Evolutionary conservation across 2,113 vertebrate species (phyloP).

Genomic region (Aspiorhynchus laticeps): DNA sequence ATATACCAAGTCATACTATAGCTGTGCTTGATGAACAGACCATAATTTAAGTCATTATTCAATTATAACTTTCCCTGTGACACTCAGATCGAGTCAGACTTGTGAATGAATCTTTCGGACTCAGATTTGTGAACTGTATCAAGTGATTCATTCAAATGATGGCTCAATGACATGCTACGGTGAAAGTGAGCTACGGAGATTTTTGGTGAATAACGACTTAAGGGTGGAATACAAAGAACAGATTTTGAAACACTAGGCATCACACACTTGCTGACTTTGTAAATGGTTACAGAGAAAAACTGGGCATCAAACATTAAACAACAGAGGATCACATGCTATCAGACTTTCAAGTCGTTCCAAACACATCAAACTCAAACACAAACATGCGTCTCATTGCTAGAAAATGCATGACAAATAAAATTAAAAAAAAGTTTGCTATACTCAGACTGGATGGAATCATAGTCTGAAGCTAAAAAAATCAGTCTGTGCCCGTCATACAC

Average conservation of each 20-base stretch:
- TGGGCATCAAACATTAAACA: neutral
- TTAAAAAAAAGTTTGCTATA: neutral
- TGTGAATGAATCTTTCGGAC: neutral
- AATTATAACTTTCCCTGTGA: neutral
- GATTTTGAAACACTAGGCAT: neutral
- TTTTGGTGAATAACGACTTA: neutral
- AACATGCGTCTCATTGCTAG: neutral
- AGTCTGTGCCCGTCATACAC: neutral
- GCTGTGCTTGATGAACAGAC: neutral
- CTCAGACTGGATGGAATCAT: neutral
- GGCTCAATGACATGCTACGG: neutral
- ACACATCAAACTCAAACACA: neutral
- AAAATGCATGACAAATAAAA: neutral
- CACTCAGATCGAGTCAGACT: neutral
- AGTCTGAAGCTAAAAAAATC: too few species aligned
- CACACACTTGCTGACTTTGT: neutral
- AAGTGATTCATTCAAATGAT: neutral
- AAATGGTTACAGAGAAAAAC: neutral
- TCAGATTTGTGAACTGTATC: neutral
- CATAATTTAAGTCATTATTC: neutral
- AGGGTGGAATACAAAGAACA: neutral
- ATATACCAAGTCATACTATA: neutral
- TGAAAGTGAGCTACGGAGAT: neutral
- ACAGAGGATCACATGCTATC: neutral
- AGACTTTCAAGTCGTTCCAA: neutral